Percentiles rank a stretch among this genome's conserved stretches.
These are phyloP conservation scores for Amaurobius ferox DNA, from an alignment of 2,888 invertebrate species.

Conservation along the genomic window DNA sequence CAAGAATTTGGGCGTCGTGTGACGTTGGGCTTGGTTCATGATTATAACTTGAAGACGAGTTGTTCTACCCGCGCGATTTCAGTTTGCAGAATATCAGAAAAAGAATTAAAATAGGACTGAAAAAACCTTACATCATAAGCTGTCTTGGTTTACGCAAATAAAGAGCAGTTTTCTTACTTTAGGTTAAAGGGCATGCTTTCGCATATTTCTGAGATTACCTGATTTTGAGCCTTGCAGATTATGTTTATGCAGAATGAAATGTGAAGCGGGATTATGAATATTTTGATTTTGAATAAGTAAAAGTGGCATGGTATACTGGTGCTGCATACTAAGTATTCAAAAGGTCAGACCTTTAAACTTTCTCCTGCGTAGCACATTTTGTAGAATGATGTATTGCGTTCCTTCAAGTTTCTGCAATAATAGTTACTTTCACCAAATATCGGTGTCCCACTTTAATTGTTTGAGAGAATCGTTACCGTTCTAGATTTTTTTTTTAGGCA, in stretches of 20 bases:
- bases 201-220: neutral
- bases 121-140: neutral
- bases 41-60: constrained; percentile 1
- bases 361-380: too few species aligned
- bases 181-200: neutral
- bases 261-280: neutral
- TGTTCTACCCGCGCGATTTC: neutral
- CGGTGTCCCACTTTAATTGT: too few species aligned
- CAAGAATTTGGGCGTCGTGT: constrained; percentile 13
- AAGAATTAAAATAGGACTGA: neutral
- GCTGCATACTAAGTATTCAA: too few species aligned
- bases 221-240: neutral
- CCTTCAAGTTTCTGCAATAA: too few species aligned
- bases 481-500: too few species aligned
- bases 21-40: constrained; percentile 4
- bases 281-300: neutral
- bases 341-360: too few species aligned
- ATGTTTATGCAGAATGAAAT: neutral
- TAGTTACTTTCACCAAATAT: too few species aligned
- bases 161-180: neutral
- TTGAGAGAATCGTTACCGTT: too few species aligned
- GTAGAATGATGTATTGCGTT: too few species aligned
- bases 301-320: too few species aligned
- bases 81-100: neutral
- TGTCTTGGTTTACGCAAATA: neutral